Evolutionary conservation across 2,797 vertebrate species (phyloP), one percentile per base, ranked within the genome.

Genomic region (Poeciliopsis paucimaculata): DNA sequence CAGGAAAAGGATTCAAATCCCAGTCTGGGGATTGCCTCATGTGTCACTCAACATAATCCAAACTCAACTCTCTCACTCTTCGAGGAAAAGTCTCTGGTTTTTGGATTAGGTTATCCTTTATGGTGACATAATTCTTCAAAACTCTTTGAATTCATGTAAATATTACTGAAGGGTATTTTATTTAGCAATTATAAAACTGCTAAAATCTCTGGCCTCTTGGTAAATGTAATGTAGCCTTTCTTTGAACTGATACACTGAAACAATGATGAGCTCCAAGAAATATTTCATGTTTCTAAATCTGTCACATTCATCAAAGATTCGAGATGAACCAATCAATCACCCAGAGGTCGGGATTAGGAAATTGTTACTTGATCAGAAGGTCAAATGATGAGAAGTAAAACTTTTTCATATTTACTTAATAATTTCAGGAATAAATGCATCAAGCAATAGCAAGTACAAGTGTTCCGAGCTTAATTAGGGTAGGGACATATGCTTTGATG

Each of bases 31-130:
- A 47, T 46, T 72, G 66, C 43, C 26, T 46, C 70, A 72, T 34
- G 8, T 72, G 71, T 72, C 45, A 23, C 20, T 66, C 64, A 66
- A 41, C 36, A 68, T 68, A 68, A 68, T 68, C 64, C 64, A 26
- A 68, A 41, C 64, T 68, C 23, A 68, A 41, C 36, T 68, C 64
- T 66, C 36, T 68, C 36, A 13, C 64, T 13, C 64, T 41, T 41
- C 1, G 64, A 39, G 36, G 20, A 41, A 68, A 39, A 72, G 8
- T 31, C 16, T 47, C 47, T 16, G 15, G 23, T 46, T 72, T 28
- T 47, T 28, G 28, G 8, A 66, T 36, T 39, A 8, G 9, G 34
- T 66, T 66, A 66, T 23, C 34, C 36, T 39, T 39, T 39, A 39
- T 36, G 18, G 11, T 66, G 28, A 34, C 60, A 31, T 0, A 31